phyloP scores from a whole-genome alignment of 2,797 vertebrate genomes.

The Artibeus jamaicensis region DNA sequence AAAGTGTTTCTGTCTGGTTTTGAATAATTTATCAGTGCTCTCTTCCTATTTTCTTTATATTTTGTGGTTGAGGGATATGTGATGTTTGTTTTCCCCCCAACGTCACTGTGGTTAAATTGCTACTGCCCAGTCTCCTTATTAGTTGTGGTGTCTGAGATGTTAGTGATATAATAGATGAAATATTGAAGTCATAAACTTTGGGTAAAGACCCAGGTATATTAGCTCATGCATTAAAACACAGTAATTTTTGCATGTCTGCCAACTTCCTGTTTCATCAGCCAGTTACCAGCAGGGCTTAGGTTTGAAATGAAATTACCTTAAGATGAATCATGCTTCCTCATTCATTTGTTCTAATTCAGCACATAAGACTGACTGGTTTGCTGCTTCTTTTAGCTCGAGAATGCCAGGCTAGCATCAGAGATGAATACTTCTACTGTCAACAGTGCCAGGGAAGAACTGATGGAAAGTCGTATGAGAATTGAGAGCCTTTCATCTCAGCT shows the following conservation, averaged over 20 bases:
- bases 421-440: constrained; percentile 88
- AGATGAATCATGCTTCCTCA: constrained; percentile 62
- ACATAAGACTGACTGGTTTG: constrained; percentile 31
- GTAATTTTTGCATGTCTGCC: not conserved
- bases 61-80: not conserved
- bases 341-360: constrained; percentile 62
- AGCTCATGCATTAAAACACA: not conserved
- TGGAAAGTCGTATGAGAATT: constrained; percentile 87
- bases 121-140: not conserved
- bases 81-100: not conserved
- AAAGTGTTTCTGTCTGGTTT: not conserved
- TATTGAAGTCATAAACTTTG: not conserved
- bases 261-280: constrained; percentile 47
- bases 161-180: not conserved
- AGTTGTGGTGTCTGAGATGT: not conserved
- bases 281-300: constrained; percentile 46
- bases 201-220: not conserved
- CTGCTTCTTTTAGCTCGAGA: constrained; percentile 87
- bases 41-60: not conserved
- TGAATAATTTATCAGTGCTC: not conserved
- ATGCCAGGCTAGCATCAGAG: constrained; percentile 87
- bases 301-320: constrained; percentile 33
- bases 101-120: not conserved
- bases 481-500: constrained; percentile 89
- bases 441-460: constrained; percentile 90